These are phyloP conservation scores for Oryzias dopingdopingensis DNA, from an alignment of 2,797 vertebrate genomes.

Conservation along the genomic window DNA sequence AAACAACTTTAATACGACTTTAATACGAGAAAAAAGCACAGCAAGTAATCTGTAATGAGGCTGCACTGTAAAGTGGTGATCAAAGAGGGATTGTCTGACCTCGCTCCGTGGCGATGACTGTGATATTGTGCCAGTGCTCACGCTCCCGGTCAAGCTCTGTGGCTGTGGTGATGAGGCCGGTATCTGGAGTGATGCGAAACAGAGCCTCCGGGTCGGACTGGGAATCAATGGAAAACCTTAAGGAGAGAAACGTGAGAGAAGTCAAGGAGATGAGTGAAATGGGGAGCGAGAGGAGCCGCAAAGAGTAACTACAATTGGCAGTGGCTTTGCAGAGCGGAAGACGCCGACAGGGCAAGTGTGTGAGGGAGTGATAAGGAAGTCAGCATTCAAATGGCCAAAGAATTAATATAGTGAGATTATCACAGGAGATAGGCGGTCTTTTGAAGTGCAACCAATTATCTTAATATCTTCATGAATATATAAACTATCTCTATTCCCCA, in stretches of 20 bases:
- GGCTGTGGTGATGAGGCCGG: conserved; percentile 85
- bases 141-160: conserved; percentile 85
- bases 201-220: conserved; percentile 86
- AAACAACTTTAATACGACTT: neutral
- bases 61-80: neutral
- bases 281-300: conserved; percentile 3
- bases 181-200: conserved; percentile 85
- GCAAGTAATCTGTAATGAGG: conserved; percentile 2
- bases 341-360: conserved; percentile 58
- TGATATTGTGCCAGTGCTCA: conserved; percentile 88
- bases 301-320: conserved; percentile 29
- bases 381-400: conserved; percentile 63
- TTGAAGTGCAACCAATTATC: conserved; percentile 70
- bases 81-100: conserved; percentile 73
- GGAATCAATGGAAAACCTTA: conserved; percentile 89
- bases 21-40: conserved; percentile 9
- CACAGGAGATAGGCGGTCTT: conserved; percentile 58
- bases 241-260: conserved; percentile 12
- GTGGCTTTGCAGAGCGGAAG: conserved; percentile 31
- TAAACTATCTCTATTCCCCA: conserved; percentile 55
- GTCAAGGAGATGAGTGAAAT: conserved; percentile 9
- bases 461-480: conserved; percentile 64
- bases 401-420: conserved; percentile 74
- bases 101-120: conserved; percentile 86
- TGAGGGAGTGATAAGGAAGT: conserved; percentile 65